Percentiles rank a stretch among this genome's conserved stretches.
These are phyloP conservation scores for Daktulosphaira vitifoliae DNA, from an alignment of 1,140 invertebrate species.

Conservation along the genomic window DNA sequence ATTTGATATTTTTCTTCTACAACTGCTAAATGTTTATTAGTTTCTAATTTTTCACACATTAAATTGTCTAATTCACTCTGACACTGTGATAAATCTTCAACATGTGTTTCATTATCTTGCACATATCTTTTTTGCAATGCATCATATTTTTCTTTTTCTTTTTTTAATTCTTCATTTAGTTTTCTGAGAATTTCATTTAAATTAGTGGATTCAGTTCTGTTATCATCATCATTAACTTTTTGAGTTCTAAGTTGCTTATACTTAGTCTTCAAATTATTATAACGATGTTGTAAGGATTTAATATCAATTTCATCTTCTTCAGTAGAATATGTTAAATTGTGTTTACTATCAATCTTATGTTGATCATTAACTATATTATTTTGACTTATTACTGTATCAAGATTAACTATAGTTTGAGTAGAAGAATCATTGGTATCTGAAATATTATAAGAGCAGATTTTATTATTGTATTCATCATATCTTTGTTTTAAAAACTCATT, in stretches of 20 bases:
- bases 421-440: no score
- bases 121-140: not conserved
- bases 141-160: not conserved
- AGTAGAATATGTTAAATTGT: no score
- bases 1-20: conserved; percentile 20
- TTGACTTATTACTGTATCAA: no score
- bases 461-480: no score
- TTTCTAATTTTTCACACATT: conserved; percentile 20
- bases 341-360: no score
- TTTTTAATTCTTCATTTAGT: conserved; percentile 3
- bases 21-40: not conserved
- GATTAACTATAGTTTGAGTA: no score
- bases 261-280: conserved; percentile 14
- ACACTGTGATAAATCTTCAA: conserved; percentile 2
- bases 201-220: not conserved
- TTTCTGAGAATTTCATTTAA: not conserved
- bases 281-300: not conserved
- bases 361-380: no score
- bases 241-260: not conserved
- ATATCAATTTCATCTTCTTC: no score
- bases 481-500: no score
- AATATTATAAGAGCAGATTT: no score
- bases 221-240: not conserved
- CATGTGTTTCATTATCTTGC: not conserved
- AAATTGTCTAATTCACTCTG: conserved; percentile 19